A percentile compares a stretch with the other conserved stretches of the same genome.
These are phyloP conservation scores for Epinotia bilunana DNA, from an alignment of 2,888 invertebrate genomes.

Conservation along the genomic window DNA sequence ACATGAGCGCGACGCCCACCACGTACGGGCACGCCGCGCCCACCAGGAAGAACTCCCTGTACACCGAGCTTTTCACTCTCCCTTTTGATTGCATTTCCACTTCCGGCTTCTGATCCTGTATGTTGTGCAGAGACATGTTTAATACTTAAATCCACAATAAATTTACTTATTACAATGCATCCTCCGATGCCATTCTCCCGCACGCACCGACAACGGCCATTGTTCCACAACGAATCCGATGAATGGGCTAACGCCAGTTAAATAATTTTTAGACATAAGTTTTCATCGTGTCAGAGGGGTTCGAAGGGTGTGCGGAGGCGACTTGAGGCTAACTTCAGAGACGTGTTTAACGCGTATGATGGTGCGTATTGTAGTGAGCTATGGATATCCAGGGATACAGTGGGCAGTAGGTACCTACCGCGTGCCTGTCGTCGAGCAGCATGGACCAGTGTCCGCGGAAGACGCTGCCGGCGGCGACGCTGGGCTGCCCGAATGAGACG, in stretches of 20 bases:
- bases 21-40: constrained; percentile 65
- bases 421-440: constrained; percentile 62
- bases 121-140: background rate
- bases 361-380: too few species aligned
- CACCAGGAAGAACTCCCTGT: constrained; percentile 73
- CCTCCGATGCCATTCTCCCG: too few species aligned
- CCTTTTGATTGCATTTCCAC: constrained; percentile 70
- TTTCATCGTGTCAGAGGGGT: too few species aligned
- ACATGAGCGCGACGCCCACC: constrained; percentile 64
- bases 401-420: constrained; percentile 61
- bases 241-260: too few species aligned
- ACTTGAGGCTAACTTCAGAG: too few species aligned
- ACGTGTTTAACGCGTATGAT: too few species aligned
- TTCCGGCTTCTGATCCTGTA: constrained; percentile 73
- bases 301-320: too few species aligned
- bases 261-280: too few species aligned
- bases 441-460: constrained; percentile 65
- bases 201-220: too few species aligned
- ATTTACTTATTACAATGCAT: background rate
- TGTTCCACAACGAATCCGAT: too few species aligned
- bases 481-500: constrained; percentile 55
- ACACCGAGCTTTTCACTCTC: constrained; percentile 70
- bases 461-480: constrained; percentile 60
- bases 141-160: background rate
- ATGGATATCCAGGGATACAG: background rate